Evolutionary conservation across 2,888 invertebrate genomes (phyloP).

Genomic region (Corythucha ciliata): DNA sequence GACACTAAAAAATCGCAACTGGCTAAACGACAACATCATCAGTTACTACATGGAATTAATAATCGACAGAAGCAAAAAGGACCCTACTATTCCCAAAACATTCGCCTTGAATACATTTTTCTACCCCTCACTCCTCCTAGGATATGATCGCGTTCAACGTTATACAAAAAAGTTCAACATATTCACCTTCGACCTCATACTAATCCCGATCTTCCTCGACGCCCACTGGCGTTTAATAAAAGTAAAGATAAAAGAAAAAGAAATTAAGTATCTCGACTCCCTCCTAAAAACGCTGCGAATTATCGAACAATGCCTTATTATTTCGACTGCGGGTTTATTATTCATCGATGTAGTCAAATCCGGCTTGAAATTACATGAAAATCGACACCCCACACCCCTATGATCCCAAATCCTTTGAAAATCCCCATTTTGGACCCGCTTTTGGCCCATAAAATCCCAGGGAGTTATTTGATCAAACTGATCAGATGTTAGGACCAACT

Average conservation of each 20-base stretch:
- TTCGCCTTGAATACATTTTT: constrained; percentile 6
- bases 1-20: not conserved
- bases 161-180: not conserved
- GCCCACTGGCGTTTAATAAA: constrained; percentile 3
- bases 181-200: not conserved
- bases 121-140: not conserved
- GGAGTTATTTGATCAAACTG: too few relatives aligned
- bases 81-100: not conserved
- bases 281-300: too few relatives aligned
- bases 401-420: too few relatives aligned
- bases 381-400: too few relatives aligned
- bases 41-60: constrained; percentile 10
- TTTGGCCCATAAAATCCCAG: too few relatives aligned
- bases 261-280: not conserved
- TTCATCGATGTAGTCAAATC: too few relatives aligned
- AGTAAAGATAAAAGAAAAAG: not conserved
- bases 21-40: constrained; percentile 10
- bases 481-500: too few relatives aligned
- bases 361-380: too few relatives aligned
- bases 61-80: not conserved
- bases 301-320: too few relatives aligned
- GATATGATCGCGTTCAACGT: constrained; percentile 2
- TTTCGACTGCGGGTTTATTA: too few relatives aligned
- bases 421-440: too few relatives aligned
- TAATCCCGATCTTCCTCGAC: constrained; percentile 8